A percentile compares a stretch with the other conserved stretches of the same genome.
Evolutionary conservation across 2,797 vertebrate genomes (phyloP).

Genomic region (Rhabdophis nuchalis): DNA sequence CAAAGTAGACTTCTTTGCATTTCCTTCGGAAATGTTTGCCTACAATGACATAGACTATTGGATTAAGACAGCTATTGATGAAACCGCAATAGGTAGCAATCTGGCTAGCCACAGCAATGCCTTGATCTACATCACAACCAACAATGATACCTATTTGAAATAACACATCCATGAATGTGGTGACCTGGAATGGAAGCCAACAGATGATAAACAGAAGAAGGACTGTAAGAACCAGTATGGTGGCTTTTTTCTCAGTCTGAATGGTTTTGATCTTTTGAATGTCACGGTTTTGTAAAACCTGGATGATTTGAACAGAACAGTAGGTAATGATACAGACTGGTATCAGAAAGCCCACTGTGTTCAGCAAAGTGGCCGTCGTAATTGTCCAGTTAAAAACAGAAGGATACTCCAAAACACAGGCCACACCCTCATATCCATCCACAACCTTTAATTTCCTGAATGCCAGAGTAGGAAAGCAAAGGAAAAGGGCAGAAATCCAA

Average conservation of each 20-base stretch:
- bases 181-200: constrained; percentile 85
- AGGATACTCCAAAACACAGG: constrained; percentile 74
- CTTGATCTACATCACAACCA: constrained; percentile 59
- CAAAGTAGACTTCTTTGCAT: constrained; percentile 67
- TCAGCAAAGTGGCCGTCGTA: constrained; percentile 75
- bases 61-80: constrained; percentile 87
- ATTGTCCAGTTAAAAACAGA: constrained; percentile 72
- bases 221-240: constrained; percentile 75
- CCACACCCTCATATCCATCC: constrained; percentile 57
- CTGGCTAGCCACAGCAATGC: constrained; percentile 73
- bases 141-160: constrained; percentile 47
- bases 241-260: constrained; percentile 76
- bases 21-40: constrained; percentile 85
- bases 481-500: constrained; percentile 77
- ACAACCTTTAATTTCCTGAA: constrained; percentile 73
- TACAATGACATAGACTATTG: constrained; percentile 85
- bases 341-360: constrained; percentile 77
- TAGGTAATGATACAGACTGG: constrained; percentile 77
- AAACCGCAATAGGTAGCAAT: constrained; percentile 73
- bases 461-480: constrained; percentile 76
- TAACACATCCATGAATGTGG: constrained; percentile 77
- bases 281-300: constrained; percentile 68
- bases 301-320: constrained; percentile 77
- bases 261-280: constrained; percentile 66
- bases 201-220: constrained; percentile 78